phyloP scores from a whole-genome alignment of 2,113 vertebrate species.

The Cavia porcellus region DNA sequence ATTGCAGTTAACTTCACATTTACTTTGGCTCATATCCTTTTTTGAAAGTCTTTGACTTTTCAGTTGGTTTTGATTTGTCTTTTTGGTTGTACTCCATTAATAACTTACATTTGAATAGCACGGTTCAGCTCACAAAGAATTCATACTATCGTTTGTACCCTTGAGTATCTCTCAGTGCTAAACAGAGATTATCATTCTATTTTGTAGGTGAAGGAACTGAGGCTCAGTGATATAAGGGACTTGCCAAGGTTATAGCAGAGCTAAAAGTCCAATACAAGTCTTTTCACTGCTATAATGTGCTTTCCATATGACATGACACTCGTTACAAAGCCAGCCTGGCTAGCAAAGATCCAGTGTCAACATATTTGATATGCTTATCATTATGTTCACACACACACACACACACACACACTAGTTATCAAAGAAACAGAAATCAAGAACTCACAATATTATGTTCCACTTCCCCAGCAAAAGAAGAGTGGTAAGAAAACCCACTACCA shows the following conservation, averaged over 20 bases:
- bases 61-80: constrained; percentile 70
- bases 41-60: constrained; percentile 70
- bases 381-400: not conserved
- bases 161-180: not conserved
- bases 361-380: not conserved
- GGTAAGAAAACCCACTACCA: not conserved
- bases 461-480: not conserved
- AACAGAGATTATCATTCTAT: constrained; percentile 23
- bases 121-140: constrained; percentile 63
- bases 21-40: constrained; percentile 63
- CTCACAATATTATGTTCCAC: not conserved
- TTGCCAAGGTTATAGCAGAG: not conserved
- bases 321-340: not conserved
- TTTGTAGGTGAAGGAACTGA: constrained; percentile 33
- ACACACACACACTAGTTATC: not conserved
- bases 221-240: not conserved
- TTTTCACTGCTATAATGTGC: not conserved
- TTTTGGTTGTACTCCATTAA: constrained; percentile 68
- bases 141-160: not conserved
- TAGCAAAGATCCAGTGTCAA: constrained; percentile 3
- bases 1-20: constrained; percentile 72
- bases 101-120: constrained; percentile 57
- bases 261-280: not conserved
- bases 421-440: constrained; percentile 40
- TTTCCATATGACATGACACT: not conserved